Conservation (phyloP, 2,113 vertebrate species). For the Grantiella picta region DNA sequence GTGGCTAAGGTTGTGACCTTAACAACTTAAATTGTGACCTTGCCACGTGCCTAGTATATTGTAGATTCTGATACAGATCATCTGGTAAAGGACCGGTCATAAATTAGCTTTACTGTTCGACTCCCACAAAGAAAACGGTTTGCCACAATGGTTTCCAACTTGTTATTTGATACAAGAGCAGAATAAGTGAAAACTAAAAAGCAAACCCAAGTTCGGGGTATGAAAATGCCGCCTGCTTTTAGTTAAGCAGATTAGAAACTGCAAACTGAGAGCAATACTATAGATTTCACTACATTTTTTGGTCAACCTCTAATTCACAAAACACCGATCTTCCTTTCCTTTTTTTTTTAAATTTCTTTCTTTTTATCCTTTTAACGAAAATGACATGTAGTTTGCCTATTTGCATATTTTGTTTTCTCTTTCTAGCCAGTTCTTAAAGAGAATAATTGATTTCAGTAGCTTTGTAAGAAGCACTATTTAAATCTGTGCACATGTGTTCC, state of each 20-base stretch:
- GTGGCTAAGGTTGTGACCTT: constrained; percentile 88
- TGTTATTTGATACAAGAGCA: constrained; percentile 63
- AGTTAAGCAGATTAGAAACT: constrained; percentile 64
- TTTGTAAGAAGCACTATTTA: constrained; percentile 59
- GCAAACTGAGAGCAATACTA: constrained; percentile 43
- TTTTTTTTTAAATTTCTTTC: neutral
- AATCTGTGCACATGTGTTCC: constrained; percentile 47
- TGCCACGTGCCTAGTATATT: constrained; percentile 85
- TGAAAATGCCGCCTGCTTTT: constrained; percentile 36
- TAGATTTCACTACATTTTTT: constrained; percentile 54
- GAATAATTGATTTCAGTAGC: constrained; percentile 51
- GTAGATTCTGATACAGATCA: constrained; percentile 85
- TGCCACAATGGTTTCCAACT: constrained; percentile 75
- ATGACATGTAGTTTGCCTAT: constrained; percentile 12
- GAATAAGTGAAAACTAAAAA: constrained; percentile 61
- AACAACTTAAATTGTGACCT: constrained; percentile 91
- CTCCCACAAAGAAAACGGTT: constrained; percentile 73
- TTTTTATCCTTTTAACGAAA: neutral
- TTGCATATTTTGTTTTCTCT: constrained; percentile 53
- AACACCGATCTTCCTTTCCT: neutral
- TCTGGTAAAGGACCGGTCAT: constrained; percentile 77
- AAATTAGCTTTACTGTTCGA: constrained; percentile 81
- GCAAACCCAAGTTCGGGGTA: constrained; percentile 56
- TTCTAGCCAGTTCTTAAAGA: constrained; percentile 51
- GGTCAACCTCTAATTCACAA: constrained; percentile 60